phyloP scores from a whole-genome alignment of 2,888 invertebrate species.

The Eupithecia tripunctaria region DNA sequence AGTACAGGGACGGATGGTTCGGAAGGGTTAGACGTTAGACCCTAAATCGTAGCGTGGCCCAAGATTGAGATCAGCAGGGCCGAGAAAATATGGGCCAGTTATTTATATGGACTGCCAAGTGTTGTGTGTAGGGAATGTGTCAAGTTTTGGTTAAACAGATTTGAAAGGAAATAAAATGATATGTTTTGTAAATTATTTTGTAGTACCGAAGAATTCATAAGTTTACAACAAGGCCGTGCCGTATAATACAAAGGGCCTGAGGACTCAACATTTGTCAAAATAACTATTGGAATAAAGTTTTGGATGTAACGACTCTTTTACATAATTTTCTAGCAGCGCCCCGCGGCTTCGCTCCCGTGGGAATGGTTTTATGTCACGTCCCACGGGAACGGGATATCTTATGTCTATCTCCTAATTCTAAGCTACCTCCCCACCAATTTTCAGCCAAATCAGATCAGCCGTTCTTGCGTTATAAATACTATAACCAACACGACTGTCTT shows the following conservation, averaged over 20 bases:
- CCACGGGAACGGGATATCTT: no score
- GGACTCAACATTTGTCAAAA: background rate
- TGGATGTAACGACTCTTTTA: background rate
- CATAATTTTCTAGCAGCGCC: no score
- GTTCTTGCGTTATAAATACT: no score
- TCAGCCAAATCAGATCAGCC: no score
- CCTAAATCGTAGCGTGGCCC: slow-evolving; percentile 22
- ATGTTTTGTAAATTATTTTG: background rate
- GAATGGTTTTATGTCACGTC: no score
- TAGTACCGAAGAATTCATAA: background rate
- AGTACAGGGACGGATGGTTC: slow-evolving; percentile 6
- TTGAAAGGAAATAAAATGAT: background rate
- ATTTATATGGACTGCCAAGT: slow-evolving; percentile 27
- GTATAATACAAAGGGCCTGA: background rate
- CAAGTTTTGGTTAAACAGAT: background rate
- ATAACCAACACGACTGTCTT: no score
- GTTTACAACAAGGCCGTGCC: background rate
- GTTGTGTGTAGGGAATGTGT: background rate
- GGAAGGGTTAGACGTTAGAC: slow-evolving; percentile 20
- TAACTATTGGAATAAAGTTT: background rate
- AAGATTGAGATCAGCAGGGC: slow-evolving; percentile 24
- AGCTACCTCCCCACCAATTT: no score
- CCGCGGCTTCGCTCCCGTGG: no score
- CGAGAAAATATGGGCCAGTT: slow-evolving; percentile 27
- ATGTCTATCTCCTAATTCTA: no score